These are phyloP conservation scores for Paralichthys olivaceus DNA, from an alignment of 2,113 vertebrate species.

Conservation along the genomic window DNA sequence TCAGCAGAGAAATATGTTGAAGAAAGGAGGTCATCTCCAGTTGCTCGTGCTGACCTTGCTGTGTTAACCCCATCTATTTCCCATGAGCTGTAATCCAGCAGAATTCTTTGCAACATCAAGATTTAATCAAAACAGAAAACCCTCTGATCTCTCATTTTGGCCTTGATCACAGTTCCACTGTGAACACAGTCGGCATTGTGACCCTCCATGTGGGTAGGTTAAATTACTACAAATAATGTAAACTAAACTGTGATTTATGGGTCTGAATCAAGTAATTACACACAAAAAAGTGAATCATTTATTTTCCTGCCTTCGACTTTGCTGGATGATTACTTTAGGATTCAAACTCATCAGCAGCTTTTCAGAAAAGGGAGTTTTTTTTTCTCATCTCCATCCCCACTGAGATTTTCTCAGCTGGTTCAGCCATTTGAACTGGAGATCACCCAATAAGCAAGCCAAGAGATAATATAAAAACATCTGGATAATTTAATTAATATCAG, in stretches of 20 bases:
- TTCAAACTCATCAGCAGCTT: constrained; percentile 18
- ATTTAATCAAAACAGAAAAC: constrained; percentile 61
- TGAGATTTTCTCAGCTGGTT: constrained; percentile 45
- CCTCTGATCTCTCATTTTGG: constrained; percentile 43
- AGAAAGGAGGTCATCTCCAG: constrained; percentile 17
- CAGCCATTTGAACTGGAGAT: constrained; percentile 23
- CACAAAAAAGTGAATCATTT: not conserved
- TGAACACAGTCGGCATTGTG: not conserved
- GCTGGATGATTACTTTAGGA: constrained; percentile 12
- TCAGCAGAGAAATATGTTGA: constrained; percentile 39
- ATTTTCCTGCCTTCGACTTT: not conserved
- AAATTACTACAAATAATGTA: not conserved
- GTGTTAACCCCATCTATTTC: constrained; percentile 32
- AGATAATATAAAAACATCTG: constrained; percentile 50
- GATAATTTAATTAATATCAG: constrained; percentile 38
- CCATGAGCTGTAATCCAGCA: constrained; percentile 48
- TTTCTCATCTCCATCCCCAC: constrained; percentile 8
- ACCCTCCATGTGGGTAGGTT: not conserved
- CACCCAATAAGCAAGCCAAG: constrained; percentile 3
- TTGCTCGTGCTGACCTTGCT: constrained; percentile 19
- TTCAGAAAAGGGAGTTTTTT: constrained; percentile 10
- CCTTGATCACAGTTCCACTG: constrained; percentile 34
- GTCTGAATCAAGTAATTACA: not conserved
- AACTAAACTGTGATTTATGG: constrained; percentile 6
- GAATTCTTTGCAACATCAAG: constrained; percentile 47